These are phyloP conservation scores for Eulithis testata DNA, from an alignment of 2,888 invertebrate species.

Conservation along the genomic window DNA sequence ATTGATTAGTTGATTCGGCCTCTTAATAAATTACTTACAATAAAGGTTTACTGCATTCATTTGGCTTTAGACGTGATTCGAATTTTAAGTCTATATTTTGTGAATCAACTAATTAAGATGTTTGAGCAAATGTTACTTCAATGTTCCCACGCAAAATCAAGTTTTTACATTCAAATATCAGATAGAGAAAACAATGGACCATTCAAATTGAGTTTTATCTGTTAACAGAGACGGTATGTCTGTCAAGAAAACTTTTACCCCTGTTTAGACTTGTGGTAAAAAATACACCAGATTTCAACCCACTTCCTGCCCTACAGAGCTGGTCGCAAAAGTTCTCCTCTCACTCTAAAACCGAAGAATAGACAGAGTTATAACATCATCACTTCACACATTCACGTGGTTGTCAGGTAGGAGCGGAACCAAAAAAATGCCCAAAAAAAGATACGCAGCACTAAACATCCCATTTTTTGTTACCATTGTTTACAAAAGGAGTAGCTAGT, in stretches of 20 bases:
- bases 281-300: conserved; percentile 80
- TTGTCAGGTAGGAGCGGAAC: conserved; percentile 78
- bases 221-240: conserved; percentile 61
- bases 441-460: conserved; percentile 77
- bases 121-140: conserved; percentile 18
- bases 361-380: conserved; percentile 55
- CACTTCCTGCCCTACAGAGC: conserved; percentile 76
- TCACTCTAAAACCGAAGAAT: conserved; percentile 49
- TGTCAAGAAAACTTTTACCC: conserved; percentile 67
- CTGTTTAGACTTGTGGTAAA: conserved; percentile 74
- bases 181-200: conserved; percentile 67
- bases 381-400: conserved; percentile 75
- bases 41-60: conserved; percentile 63
- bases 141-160: conserved; percentile 47
- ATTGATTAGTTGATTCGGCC: conserved; percentile 61
- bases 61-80: conserved; percentile 56
- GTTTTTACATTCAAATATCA: conserved; percentile 44
- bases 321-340: conserved; percentile 63
- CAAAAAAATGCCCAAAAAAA: conserved; percentile 74
- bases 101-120: conserved; percentile 32
- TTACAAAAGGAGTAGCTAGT: conserved; percentile 73
- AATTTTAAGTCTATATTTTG: conserved; percentile 49
- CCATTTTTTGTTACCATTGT: conserved; percentile 77
- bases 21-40: conserved; percentile 62
- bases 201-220: conserved; percentile 70